Base-by-base conservation (phyloP, 2,888 invertebrate species). In the Pilophorus perplexus region DNA sequence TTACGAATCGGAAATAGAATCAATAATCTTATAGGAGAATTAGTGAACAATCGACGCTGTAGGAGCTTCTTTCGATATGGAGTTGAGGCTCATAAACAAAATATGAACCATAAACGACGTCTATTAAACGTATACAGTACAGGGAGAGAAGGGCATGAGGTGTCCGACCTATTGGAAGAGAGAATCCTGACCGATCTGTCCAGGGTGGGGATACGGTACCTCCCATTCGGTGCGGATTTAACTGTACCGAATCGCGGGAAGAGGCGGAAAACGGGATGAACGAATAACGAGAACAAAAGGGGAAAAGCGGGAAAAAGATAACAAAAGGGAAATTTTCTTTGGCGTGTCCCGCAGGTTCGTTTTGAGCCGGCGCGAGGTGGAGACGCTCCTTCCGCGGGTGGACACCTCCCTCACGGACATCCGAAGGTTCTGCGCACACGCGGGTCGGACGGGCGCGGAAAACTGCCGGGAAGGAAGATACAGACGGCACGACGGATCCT, bases 381-480 rank as follows among this genome's bases (percentile, higher is more conserved):
- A 74, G 38, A 72, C 74, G 54, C 74, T 74, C 20, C 72, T 78
- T 6, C 77, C 77, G 0, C 71, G 74, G 20, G 73, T 78, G 66
- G 77, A 78, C 72, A 78, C 77, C 6, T 72, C 73, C 28, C 72
- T 73, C 66, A 78, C 78, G 1, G 73, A 74, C 20, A 74, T 77
- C 52, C 73, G 73, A n/a, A 71, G 73, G 22, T 75, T 74, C 67
- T 78, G 78, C 70, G 78, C 78, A 1, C 71, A 73, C 42, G 75
- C 74, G 68, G 71, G 71, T 57, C 68, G 66, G 42, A 60, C 54
- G 44, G 68, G 44, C 60, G 69, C 25, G 38, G 66, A 37, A 50
- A 27, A 67, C 70, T 75, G 72, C 68, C 62, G 57, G 23, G 67
- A 68, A 22, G 72, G 73, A 20, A 71, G 75, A 38, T 79, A 76